phyloP scores from a whole-genome alignment of 35 echinoderm and acorn worm genomes.

The Lytechinus pictus region DNA sequence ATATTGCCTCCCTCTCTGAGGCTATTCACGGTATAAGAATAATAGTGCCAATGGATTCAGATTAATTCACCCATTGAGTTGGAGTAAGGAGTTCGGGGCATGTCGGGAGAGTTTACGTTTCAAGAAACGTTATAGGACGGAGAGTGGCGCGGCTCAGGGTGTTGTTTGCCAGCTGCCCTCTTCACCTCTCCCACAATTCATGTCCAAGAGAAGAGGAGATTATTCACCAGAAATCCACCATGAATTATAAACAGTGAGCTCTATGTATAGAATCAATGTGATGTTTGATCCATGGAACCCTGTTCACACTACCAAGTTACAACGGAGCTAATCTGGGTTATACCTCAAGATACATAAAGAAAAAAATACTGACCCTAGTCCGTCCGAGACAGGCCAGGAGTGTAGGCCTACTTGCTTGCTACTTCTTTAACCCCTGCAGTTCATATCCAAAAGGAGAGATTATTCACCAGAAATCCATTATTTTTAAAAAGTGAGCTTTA shows the following conservation, averaged over 20 bases:
- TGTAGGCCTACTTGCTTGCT: too few relatives aligned
- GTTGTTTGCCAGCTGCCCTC: conserved; percentile 7
- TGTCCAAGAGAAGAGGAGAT: neutral
- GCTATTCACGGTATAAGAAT: neutral
- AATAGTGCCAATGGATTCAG: neutral
- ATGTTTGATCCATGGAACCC: neutral
- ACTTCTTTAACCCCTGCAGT: too few relatives aligned
- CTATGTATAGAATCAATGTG: neutral
- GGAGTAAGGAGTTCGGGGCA: neutral
- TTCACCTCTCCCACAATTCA: neutral
- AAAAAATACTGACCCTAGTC: too few relatives aligned
- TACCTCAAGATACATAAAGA: too few relatives aligned
- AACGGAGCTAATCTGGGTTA: neutral
- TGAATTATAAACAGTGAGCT: neutral
- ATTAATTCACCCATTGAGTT: neutral
- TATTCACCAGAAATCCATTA: too few relatives aligned
- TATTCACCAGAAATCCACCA: neutral
- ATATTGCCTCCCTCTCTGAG: neutral
- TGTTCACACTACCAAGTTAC: neutral
- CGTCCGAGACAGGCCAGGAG: too few relatives aligned
- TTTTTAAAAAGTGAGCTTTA: too few relatives aligned
- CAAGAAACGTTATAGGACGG: neutral
- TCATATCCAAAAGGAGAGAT: too few relatives aligned
- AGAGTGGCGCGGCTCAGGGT: neutral
- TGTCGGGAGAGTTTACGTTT: neutral